Conservation (phyloP, 2,113 vertebrate genomes). For the Poeciliopsis prolifica region DNA sequence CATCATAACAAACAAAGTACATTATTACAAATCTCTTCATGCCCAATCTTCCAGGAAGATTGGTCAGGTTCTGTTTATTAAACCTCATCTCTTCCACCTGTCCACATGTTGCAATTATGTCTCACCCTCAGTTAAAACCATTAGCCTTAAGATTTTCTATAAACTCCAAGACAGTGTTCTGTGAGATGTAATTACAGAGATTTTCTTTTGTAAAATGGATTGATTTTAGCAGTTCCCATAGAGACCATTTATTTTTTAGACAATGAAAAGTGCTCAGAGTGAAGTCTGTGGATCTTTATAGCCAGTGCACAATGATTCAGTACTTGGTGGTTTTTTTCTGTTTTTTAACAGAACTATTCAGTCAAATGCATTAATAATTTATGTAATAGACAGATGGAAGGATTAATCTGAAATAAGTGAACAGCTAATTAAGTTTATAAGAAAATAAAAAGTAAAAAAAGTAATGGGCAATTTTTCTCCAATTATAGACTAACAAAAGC, state of each 20-base stretch:
- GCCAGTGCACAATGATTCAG: background rate
- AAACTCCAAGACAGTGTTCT: background rate
- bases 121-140: background rate
- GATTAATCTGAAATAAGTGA: background rate
- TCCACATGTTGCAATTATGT: conserved; percentile 1
- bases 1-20: conserved; percentile 42
- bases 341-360: background rate
- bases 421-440: background rate
- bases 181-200: conserved; percentile 3
- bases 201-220: background rate
- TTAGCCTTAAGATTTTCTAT: background rate
- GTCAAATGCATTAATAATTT: no score
- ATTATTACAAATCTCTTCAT: no score
- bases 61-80: conserved; percentile 6
- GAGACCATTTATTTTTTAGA: conserved; percentile 3
- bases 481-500: no score
- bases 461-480: background rate
- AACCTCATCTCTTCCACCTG: conserved; percentile 13
- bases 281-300: background rate
- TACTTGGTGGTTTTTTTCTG: background rate
- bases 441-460: background rate
- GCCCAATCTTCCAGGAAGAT: conserved; percentile 14
- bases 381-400: background rate
- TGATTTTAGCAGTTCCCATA: background rate
- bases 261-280: background rate